Base-by-base conservation (phyloP, 1,140 invertebrate genomes). In the Rhizoglyphus robini region DNA sequence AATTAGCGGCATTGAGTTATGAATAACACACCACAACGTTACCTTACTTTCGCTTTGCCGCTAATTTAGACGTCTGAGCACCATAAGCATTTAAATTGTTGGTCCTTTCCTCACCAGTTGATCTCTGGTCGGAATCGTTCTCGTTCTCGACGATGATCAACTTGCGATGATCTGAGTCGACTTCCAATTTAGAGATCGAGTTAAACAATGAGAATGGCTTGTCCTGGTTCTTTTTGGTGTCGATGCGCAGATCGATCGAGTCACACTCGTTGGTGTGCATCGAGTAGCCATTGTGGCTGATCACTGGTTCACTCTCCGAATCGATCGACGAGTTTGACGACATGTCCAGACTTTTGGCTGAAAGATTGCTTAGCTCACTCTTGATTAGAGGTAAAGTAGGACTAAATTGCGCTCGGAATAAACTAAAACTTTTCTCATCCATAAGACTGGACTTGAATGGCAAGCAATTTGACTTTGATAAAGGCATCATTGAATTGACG, bases 171-270 rank as follows among this genome's bases (percentile, higher is more conserved):
- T 60, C 15, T n/a, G 13, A 11, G n/a, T 3, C 58, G n/a, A 20
- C 29, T 3, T 60, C 36, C 58, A n/a, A n/a, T n/a, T n/a, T n/a
- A n/a, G 3, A 27, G 4, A 51, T 23, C 58, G 27, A 54, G 8
- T 32, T 32, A 2, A 46, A 3, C 58, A 46, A 2, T 29, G 15
- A 29, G 13, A 46, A 46, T 46, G 58, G 36, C 15, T 60, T 15
- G 29, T 60, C 58, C 29, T 60, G 3, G 2, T 34, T 30, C 29
- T 60, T 60, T 27, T 60, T 60, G 13, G 58, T 60, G 11, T 60
- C 58, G 27, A 60, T 60, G 15, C 58, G 58, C 13, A 60, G 30
- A 60, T 60, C 58, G 36, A 60, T 60, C 2, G 58, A 29, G 20
- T 29, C 58, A 27, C 51, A 54, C 8, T 54, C 20, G 51, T 25